These are phyloP conservation scores for Drosophila mayaguana DNA, from an alignment of 2,888 invertebrate genomes.

Conservation along the genomic window DNA sequence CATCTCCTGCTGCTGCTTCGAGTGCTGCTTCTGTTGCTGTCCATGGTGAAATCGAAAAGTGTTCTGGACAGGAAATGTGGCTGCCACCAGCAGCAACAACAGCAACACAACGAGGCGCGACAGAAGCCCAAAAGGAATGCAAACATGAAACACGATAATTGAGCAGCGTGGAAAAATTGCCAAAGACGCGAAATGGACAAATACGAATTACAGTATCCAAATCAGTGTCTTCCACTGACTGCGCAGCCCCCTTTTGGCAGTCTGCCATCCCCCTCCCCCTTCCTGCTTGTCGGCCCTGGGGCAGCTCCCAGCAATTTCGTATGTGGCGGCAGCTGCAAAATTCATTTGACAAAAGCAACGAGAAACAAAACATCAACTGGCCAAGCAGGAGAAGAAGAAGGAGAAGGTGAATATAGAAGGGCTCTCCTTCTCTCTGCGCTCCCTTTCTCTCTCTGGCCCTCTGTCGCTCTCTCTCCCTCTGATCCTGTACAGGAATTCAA, in stretches of 20 bases:
- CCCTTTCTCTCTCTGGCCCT: background rate
- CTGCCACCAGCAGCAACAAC: slow-evolving; percentile 32
- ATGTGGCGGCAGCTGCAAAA: slow-evolving; percentile 81
- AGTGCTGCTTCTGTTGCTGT: slow-evolving; percentile 30
- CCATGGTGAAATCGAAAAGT: slow-evolving; percentile 69
- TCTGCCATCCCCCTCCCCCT: background rate
- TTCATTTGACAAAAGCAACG: slow-evolving; percentile 76
- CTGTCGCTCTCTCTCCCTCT: background rate
- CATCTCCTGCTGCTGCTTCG: background rate
- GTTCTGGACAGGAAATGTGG: slow-evolving; percentile 78
- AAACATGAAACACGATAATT: slow-evolving; percentile 80
- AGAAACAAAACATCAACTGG: slow-evolving; percentile 49
- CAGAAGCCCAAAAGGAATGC: slow-evolving; percentile 69
- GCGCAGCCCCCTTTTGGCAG: slow-evolving; percentile 28
- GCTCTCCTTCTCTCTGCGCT: background rate
- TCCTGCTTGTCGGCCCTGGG: background rate
- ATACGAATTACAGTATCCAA: slow-evolving; percentile 82
- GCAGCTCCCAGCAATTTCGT: slow-evolving; percentile 23
- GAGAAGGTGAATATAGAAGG: slow-evolving; percentile 14
- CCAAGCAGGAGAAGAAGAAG: slow-evolving; percentile 1
- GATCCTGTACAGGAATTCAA: slow-evolving; percentile 74
- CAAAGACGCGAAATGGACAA: slow-evolving; percentile 80
- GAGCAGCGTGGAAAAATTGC: slow-evolving; percentile 81
- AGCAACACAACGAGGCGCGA: slow-evolving; percentile 37
- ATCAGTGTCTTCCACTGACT: slow-evolving; percentile 72